Conservation (phyloP, 2,113 vertebrate genomes). For the Phalacrocorax brasilianus region DNA sequence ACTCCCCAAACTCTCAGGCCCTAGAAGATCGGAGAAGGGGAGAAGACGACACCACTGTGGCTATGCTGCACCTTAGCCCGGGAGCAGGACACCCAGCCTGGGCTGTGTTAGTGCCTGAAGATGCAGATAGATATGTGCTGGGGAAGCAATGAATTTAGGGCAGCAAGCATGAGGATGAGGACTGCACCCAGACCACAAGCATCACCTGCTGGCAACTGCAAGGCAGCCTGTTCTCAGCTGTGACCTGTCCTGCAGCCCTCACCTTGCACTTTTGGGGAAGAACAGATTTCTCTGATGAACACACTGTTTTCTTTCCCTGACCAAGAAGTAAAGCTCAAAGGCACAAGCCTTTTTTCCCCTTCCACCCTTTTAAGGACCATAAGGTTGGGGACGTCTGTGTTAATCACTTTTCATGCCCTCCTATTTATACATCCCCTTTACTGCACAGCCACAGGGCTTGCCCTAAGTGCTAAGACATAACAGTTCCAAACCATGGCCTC, state of each 20-base stretch:
- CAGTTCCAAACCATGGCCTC: no score
- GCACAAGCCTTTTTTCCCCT: not conserved
- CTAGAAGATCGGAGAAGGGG: no score
- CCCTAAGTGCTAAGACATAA: accelerated
- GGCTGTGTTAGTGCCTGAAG: no score
- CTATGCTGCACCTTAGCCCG: not conserved
- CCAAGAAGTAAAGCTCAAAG: not conserved
- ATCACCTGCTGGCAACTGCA: not conserved
- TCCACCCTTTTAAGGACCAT: not conserved
- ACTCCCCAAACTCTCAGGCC: not conserved
- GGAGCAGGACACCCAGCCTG: not conserved
- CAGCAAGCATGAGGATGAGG: not conserved
- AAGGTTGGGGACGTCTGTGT: no score
- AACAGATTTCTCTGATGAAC: not conserved
- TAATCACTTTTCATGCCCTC: not conserved
- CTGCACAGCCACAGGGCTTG: not conserved
- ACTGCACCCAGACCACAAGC: not conserved
- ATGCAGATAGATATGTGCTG: not conserved
- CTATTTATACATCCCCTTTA: no score
- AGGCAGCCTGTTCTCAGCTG: no score
- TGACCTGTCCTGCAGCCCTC: not conserved
- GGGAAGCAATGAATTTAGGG: not conserved
- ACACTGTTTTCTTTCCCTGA: not conserved
- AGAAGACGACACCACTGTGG: not conserved
- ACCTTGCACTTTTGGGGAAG: no score